phyloP scores from a whole-genome alignment of 1,140 invertebrate genomes.

The Formica exsecta region DNA sequence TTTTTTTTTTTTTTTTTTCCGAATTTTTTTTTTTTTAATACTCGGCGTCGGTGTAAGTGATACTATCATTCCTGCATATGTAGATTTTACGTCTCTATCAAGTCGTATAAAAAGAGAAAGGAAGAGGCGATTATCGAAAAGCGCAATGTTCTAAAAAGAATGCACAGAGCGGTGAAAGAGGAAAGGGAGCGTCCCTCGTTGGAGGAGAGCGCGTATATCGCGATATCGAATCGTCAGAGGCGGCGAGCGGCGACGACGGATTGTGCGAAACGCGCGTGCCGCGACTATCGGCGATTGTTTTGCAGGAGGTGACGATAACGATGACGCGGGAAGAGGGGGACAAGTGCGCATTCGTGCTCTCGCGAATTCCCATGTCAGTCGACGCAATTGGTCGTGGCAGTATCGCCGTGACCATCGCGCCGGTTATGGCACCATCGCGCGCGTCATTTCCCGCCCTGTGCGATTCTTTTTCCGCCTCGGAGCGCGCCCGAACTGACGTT shows the following conservation, averaged over 20 bases:
- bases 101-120: not conserved
- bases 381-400: constrained; percentile 31
- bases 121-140: no score
- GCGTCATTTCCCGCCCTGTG: not conserved
- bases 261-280: constrained; percentile 18
- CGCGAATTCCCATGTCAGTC: constrained; percentile 18
- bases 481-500: no score
- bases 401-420: constrained; percentile 42
- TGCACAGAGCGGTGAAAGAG: not conserved
- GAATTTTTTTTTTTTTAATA: no score
- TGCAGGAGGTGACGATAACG: constrained; percentile 49
- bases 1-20: no score
- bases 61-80: not conserved
- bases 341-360: constrained; percentile 44
- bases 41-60: no score
- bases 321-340: constrained; percentile 35
- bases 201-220: not conserved
- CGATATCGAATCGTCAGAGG: not conserved
- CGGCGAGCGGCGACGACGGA: not conserved
- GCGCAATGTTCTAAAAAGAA: no score
- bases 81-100: not conserved
- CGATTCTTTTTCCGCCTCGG: not conserved
- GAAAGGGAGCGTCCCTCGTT: not conserved
- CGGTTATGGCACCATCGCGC: constrained; percentile 24
- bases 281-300: constrained; percentile 42